Base-by-base conservation (phyloP, 2,888 invertebrate species). In the Tromatobia lineatoria region DNA sequence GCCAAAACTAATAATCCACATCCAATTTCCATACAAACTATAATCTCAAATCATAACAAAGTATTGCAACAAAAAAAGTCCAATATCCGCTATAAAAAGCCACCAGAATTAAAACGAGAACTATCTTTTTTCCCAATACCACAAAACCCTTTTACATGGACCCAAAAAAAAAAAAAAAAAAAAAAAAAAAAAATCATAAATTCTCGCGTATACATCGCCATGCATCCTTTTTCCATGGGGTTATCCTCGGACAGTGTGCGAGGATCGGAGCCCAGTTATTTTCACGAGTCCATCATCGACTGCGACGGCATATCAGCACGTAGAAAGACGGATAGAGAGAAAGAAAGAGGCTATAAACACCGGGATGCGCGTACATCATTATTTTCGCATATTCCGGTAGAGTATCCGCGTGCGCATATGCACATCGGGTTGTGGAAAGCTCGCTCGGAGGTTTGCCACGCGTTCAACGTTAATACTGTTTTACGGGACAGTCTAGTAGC, bases 401-500 rank as follows among this genome's bases (percentile, higher is more conserved):
- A 8, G 61, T 29, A 59, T 59, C 29, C 59, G 25, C 59, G 29
- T 25, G 15, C 15, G 10, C 29, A 34, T 61, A 61, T 61, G 38
- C 38, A 38, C 50, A 18, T 3, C 7, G 8, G 18, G 50, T 50
- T n/a, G 3, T 15, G 59, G 67, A 77, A 87, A 87, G 83, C 66
- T 85, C 87, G 45, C 25, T 57, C 18, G 45, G 54, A 45, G 59
- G 59, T 81, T 74, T 64, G 42, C 61, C 47, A 42, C 75, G 70
- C 74, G 59, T 78, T 81, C 74, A 81, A 83, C 87, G 86, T 87
- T 87, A 87, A 87, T 87, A 86, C 86, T 82, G 85, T 83, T 87
- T 87, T 86, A 86, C 87, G 85, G 80, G 83, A 86, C 86, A 85
- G 83, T 85, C 81, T 83, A 75, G 81, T 42, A 54, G 71, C 70